Conservation (phyloP, 2,888 invertebrate genomes). For the Stenchaetothrips biformis region DNA sequence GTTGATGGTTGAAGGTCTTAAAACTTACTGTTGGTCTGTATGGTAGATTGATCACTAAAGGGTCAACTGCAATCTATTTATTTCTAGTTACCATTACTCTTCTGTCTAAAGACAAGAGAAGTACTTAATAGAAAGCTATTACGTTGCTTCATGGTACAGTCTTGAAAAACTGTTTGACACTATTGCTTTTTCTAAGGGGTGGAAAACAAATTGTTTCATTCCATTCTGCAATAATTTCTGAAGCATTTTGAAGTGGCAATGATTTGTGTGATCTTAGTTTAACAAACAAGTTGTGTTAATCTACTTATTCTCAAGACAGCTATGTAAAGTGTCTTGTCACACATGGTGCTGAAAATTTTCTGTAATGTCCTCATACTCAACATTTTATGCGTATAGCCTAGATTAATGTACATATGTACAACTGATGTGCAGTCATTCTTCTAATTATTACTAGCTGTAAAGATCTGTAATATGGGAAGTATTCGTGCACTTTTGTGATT, state of each 20-base stretch:
- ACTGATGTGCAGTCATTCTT: not conserved
- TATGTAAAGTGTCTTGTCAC: not conserved
- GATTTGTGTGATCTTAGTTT: not conserved
- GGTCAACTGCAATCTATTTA: too few species aligned
- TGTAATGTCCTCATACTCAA: not conserved
- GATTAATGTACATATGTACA: not conserved
- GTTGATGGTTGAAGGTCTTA: too few species aligned
- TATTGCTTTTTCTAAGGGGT: too few species aligned
- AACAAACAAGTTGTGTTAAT: not conserved
- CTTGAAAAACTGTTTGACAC: too few species aligned
- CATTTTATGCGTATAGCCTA: not conserved
- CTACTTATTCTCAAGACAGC: not conserved
- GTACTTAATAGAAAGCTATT: too few species aligned
- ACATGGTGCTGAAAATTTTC: not conserved
- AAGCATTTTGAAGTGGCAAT: too few species aligned
- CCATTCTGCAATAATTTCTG: not conserved
- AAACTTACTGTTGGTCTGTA: too few species aligned
- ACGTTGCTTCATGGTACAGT: too few species aligned
- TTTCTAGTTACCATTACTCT: too few species aligned
- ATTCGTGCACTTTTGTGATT: slow-evolving; percentile 1
- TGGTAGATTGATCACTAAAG: too few species aligned
- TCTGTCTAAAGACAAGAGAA: too few species aligned
- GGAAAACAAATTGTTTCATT: too few species aligned
- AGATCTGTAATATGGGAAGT: not conserved
- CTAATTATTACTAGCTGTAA: not conserved